phyloP scores from a whole-genome alignment of 2,888 invertebrate genomes.

The Bellardia bayeri region DNA sequence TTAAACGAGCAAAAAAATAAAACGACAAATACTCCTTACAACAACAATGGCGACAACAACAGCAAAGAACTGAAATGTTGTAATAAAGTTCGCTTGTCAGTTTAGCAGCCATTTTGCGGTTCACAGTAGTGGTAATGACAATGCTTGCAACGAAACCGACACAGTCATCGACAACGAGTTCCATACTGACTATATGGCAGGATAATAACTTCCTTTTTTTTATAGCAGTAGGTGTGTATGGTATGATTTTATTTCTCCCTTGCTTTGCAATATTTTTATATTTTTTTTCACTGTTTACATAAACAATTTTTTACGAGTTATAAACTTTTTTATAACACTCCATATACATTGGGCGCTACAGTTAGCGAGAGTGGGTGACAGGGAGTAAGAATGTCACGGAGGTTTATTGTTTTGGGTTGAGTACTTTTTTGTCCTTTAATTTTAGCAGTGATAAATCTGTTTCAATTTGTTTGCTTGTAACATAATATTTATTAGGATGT shows the following conservation, averaged over 20 bases:
- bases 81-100: constrained; percentile 83
- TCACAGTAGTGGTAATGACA: constrained; percentile 75
- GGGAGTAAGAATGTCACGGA: constrained; percentile 2
- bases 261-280: constrained; percentile 27
- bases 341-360: constrained; percentile 55
- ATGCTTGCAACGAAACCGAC: constrained; percentile 56
- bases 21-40: constrained; percentile 46
- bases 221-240: not conserved
- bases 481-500: constrained; percentile 45
- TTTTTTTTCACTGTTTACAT: constrained; percentile 57
- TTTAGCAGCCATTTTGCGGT: constrained; percentile 84
- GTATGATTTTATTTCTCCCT: constrained; percentile 2
- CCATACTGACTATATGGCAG: constrained; percentile 36
- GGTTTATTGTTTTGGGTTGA: constrained; percentile 41
- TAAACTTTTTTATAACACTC: constrained; percentile 83
- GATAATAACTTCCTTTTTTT: constrained; percentile 53
- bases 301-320: constrained; percentile 75
- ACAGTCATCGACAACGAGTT: constrained; percentile 12
- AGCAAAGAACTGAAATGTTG: constrained; percentile 73
- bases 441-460: constrained; percentile 81
- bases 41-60: constrained; percentile 32
- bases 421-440: constrained; percentile 53
- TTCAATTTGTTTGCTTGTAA: constrained; percentile 78
- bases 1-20: constrained; percentile 64
- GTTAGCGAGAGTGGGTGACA: constrained; percentile 13